A percentile compares a stretch with the other conserved stretches of the same genome.
These are phyloP conservation scores for Parnassius orleans DNA, from an alignment of 2,888 invertebrate species.

Conservation along the genomic window DNA sequence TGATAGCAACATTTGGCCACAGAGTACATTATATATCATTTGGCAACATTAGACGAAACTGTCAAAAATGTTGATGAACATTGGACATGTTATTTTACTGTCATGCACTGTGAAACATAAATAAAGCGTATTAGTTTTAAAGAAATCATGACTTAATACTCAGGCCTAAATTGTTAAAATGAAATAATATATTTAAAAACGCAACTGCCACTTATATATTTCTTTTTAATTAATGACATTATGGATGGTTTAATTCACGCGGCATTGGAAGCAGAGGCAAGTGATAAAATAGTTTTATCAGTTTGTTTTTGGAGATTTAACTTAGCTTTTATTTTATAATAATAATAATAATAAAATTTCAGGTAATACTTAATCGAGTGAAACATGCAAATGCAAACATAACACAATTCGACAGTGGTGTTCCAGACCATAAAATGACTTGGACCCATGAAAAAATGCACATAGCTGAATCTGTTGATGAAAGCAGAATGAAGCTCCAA, in stretches of 20 bases:
- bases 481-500: conserved; percentile 73
- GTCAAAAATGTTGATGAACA: conserved; percentile 77
- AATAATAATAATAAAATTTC: conserved; percentile 42
- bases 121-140: conserved; percentile 77
- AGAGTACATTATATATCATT: too few relatives aligned
- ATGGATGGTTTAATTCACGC: conserved; percentile 82
- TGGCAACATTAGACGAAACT: conserved; percentile 44
- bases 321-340: conserved; percentile 31
- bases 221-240: conserved; percentile 76
- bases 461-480: conserved; percentile 73
- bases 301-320: conserved; percentile 39
- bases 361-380: conserved; percentile 75
- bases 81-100: conserved; percentile 80
- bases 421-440: conserved; percentile 78
- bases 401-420: conserved; percentile 72
- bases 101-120: conserved; percentile 80
- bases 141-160: conserved; percentile 80
- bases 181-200: conserved; percentile 67
- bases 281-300: conserved; percentile 59
- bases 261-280: conserved; percentile 79
- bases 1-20: conserved; percentile 32
- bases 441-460: conserved; percentile 78
- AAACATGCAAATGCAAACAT: conserved; percentile 76
- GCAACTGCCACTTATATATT: conserved; percentile 67
- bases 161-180: conserved; percentile 69